These are phyloP conservation scores for Yponomeuta evonymella DNA, from an alignment of 2,888 invertebrate species.

Conservation along the genomic window DNA sequence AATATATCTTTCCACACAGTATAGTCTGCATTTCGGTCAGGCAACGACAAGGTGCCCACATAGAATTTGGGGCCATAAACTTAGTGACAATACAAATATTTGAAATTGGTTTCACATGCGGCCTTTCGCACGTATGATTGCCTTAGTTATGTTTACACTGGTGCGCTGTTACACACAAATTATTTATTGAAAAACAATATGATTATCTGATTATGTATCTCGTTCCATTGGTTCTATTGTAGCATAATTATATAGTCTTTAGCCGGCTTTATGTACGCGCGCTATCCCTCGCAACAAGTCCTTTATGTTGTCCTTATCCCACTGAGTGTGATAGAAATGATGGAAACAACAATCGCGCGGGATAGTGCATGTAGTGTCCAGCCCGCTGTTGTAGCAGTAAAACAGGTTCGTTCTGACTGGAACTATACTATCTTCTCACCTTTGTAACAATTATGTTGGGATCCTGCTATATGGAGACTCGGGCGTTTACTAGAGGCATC, in stretches of 20 bases:
- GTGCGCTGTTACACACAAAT: too few species aligned
- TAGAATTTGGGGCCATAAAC: conserved; percentile 14
- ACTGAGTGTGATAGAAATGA: neutral
- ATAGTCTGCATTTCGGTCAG: neutral
- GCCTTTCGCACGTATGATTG: neutral
- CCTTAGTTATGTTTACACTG: too few species aligned
- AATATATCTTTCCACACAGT: neutral
- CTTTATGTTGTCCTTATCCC: neutral
- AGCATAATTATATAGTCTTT: neutral
- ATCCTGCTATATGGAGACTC: neutral
- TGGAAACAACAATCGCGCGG: neutral
- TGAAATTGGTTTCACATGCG: neutral
- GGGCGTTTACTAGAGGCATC: neutral
- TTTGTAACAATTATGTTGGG: neutral
- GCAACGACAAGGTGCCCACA: neutral
- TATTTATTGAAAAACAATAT: too few species aligned
- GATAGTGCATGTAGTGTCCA: neutral
- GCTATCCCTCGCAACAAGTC: neutral
- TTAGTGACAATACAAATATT: neutral
- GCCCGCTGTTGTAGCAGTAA: neutral
- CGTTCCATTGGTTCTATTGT: too few species aligned
- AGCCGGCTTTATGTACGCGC: neutral
- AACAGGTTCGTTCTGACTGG: neutral
- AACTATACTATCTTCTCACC: neutral
- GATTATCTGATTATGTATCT: too few species aligned